Evolutionary conservation across 2,888 invertebrate species (phyloP), one percentile per base, ranked within the genome.

Genomic region (Sympetrum striolatum): DNA sequence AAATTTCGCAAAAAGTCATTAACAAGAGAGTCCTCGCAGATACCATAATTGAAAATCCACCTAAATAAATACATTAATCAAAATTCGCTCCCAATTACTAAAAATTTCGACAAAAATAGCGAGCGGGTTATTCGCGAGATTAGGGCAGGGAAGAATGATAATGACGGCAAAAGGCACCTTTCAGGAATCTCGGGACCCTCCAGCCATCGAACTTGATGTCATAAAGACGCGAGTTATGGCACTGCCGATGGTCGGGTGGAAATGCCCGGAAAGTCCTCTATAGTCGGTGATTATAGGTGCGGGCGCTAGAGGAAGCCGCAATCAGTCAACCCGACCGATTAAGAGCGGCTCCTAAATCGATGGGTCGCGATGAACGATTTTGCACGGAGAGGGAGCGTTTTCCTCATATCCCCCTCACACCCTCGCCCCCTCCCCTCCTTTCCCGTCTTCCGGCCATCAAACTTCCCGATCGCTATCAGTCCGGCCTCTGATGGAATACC

Each of bases 281-380:
- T 73, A 31, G 86, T 8, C 60, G n/a, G 35, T 86, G 86, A 86
- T 86, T 86, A 86, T 39, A 60, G 64, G 86, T 35, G 35, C n/a
- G 37, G 60, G 37, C 18, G 48, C n/a, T 18, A 44, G 25, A 25
- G 31, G 31, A 58, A 35, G 82, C 82, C 53, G 58, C 53, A 53
- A 82, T 82, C 82, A 82, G 82, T 82, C 39, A 80, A 44, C 35
- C 35, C 35, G 37, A 82, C 31, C 82, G 60, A 86, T 86, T 86
- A 86, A 60, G 60, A 86, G 86, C 2, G 80, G 12, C 10, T 73
- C 73, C 73, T 14, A 31, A 73, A 73, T 73, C 31, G 64, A 18
- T 64, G 18, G 64, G 25, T 22, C 22, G 60, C 73, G 73, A n/a
- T 4, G 86, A 82, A 37, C 22, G 60, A 64, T 86, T 58, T 58